A percentile compares a stretch with the other conserved stretches of the same genome.
These are phyloP conservation scores for Vireo griseus DNA, from an alignment of 2,797 vertebrate species.

Conservation along the genomic window DNA sequence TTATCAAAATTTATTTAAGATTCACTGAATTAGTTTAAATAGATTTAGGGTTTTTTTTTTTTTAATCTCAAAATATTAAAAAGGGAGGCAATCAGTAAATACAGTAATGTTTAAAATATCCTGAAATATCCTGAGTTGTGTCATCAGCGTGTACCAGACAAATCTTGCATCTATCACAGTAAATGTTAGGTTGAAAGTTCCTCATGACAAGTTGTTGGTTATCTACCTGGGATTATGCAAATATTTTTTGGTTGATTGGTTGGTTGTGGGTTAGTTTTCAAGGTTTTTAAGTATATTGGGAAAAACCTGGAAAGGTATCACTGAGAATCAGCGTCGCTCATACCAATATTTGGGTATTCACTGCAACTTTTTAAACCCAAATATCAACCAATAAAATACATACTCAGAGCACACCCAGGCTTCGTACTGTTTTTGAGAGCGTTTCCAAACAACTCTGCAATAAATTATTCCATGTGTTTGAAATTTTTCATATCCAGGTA, in stretches of 20 bases:
- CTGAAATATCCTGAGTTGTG: background rate
- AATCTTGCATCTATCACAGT: background rate
- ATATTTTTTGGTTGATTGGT: background rate
- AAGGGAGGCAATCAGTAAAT: background rate
- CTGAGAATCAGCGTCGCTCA: background rate
- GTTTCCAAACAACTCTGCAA: background rate
- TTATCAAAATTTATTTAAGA: background rate
- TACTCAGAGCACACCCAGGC: background rate
- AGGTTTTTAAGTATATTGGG: background rate
- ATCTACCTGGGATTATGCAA: background rate
- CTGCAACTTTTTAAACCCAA: background rate
- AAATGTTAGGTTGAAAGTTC: background rate
- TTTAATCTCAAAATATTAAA: background rate
- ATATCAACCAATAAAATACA: background rate
- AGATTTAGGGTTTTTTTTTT: background rate
- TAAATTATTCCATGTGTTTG: background rate
- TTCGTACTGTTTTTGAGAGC: background rate
- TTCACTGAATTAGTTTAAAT: background rate
- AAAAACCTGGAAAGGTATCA: background rate
- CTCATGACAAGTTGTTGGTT: background rate
- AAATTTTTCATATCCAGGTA: background rate
- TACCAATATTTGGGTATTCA: background rate
- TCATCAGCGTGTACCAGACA: background rate
- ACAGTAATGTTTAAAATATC: background rate
- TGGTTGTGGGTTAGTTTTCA: accelerated